phyloP scores from a whole-genome alignment of 2,888 invertebrate species.

The Drosophila infuscata region DNA sequence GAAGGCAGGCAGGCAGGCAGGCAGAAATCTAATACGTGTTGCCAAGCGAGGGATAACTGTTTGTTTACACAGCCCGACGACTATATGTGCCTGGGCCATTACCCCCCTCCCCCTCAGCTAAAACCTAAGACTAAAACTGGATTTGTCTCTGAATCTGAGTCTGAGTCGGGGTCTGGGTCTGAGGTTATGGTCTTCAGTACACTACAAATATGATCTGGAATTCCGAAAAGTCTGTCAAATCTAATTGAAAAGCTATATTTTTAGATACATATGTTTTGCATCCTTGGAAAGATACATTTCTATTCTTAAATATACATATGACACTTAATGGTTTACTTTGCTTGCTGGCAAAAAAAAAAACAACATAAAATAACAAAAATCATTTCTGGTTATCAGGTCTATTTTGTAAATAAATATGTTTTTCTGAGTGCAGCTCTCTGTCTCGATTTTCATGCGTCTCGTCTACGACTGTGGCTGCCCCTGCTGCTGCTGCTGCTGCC shows the following conservation, averaged over 20 bases:
- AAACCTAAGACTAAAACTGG: constrained; percentile 34
- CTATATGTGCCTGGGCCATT: constrained; percentile 68
- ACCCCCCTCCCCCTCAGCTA: constrained; percentile 22
- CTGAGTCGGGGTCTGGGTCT: constrained; percentile 2
- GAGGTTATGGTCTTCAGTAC: constrained; percentile 1
- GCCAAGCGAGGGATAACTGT: constrained; percentile 74
- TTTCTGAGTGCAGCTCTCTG: constrained; percentile 22
- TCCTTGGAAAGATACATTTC: not conserved
- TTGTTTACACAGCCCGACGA: constrained; percentile 72
- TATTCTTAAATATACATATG: not conserved
- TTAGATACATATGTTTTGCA: not conserved
- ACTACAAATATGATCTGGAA: not conserved
- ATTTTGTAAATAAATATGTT: constrained; percentile 7
- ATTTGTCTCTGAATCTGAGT: constrained; percentile 1
- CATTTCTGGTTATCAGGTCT: not conserved
- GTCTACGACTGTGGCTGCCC: not conserved
- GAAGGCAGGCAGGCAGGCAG: not conserved
- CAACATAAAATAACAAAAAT: not conserved
- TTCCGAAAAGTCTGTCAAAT: not conserved
- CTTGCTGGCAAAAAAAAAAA: not conserved
- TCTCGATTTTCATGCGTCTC: constrained; percentile 52
- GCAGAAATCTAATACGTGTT: constrained; percentile 78
- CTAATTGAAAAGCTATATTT: not conserved
- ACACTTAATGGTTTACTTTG: not conserved
- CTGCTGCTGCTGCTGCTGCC: constrained; percentile 19